phyloP scores from a whole-genome alignment of 2,888 invertebrate genomes.

The Altica lythri region DNA sequence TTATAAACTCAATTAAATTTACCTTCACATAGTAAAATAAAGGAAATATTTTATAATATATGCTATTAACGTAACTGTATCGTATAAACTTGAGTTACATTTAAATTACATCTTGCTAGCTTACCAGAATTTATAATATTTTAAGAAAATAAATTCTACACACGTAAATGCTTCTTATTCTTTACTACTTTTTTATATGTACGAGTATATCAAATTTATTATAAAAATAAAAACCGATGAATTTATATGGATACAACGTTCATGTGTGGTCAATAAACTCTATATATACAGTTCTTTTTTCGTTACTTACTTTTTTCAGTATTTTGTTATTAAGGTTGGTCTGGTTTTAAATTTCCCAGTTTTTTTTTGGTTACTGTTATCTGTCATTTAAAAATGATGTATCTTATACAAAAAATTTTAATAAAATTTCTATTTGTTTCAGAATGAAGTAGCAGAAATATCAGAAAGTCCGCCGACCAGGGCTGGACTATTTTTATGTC shows the following conservation, averaged over 20 bases:
- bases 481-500: slow-evolving; percentile 43
- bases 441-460: slow-evolving; percentile 49
- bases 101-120: not conserved
- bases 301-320: not conserved
- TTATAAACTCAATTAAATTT: no score
- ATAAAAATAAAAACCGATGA: not conserved
- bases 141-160: not conserved
- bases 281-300: not conserved
- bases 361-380: not conserved
- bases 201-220: slow-evolving; percentile 1
- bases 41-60: no score
- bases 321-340: no score
- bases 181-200: not conserved
- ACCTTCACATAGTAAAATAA: no score
- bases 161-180: slow-evolving; percentile 6
- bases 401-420: not conserved
- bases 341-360: no score
- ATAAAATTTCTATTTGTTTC: slow-evolving; percentile 36
- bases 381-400: not conserved
- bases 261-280: not conserved
- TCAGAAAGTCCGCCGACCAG: slow-evolving; percentile 42
- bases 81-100: slow-evolving; percentile 7
- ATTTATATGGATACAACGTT: slow-evolving; percentile 1
- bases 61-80: slow-evolving; percentile 17
- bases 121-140: not conserved